These are phyloP conservation scores for Euphydryas editha DNA, from an alignment of 2,888 invertebrate genomes.

Conservation along the genomic window DNA sequence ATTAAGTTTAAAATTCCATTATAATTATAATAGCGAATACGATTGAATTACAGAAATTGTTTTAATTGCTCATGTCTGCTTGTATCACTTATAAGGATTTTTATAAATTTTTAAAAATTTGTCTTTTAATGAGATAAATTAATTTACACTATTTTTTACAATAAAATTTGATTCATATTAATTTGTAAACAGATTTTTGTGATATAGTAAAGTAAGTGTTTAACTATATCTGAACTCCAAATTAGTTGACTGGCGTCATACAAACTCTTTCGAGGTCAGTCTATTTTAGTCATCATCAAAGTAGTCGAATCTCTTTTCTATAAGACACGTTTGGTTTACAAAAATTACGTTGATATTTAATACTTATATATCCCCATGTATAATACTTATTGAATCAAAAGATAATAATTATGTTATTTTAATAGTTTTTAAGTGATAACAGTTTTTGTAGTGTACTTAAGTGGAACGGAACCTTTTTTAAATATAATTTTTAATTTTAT, in stretches of 20 bases:
- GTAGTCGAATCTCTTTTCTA: conserved; percentile 20
- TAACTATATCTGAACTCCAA: conserved; percentile 2
- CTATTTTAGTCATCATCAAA: conserved; percentile 37
- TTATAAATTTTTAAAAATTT: too few relatives aligned
- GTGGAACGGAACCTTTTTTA: neutral
- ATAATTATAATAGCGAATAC: too few relatives aligned
- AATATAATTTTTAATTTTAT: neutral
- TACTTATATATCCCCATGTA: too few relatives aligned
- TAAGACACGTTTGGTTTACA: neutral
- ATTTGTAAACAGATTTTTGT: too few relatives aligned
- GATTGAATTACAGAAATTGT: too few relatives aligned
- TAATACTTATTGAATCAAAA: neutral
- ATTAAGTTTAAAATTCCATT: too few relatives aligned
- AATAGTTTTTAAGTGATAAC: neutral
- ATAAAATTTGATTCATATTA: too few relatives aligned
- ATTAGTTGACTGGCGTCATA: conserved; percentile 19
- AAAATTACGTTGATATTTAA: neutral
- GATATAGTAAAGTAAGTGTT: too few relatives aligned
- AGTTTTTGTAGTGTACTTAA: neutral
- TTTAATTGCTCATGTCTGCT: too few relatives aligned
- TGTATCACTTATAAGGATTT: too few relatives aligned
- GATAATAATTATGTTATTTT: neutral
- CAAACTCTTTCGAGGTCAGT: conserved; percentile 34
- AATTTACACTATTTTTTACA: too few relatives aligned
- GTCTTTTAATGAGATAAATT: too few relatives aligned